Conservation (phyloP, 2,113 vertebrate genomes). For the Lophura nycthemera region DNA sequence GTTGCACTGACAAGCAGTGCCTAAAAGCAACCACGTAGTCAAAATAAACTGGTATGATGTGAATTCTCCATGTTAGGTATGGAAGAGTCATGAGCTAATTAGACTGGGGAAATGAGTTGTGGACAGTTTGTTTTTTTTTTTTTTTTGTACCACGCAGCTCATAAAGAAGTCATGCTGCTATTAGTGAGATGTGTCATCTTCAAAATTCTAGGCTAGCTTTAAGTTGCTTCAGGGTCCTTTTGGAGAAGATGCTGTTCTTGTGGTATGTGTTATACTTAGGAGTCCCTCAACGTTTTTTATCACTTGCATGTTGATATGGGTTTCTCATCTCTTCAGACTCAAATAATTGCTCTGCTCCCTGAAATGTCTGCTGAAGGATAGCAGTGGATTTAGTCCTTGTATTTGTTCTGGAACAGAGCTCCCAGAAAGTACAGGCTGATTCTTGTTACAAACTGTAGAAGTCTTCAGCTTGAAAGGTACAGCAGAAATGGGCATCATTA, state of each 20-base stretch:
- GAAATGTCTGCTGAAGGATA: neutral
- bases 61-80: neutral
- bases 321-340: neutral
- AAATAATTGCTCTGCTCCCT: neutral
- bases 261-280: neutral
- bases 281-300: neutral
- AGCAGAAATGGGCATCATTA: fast-evolving
- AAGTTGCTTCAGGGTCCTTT: neutral
- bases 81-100: neutral
- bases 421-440: neutral
- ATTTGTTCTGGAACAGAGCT: neutral
- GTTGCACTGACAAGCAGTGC: neutral
- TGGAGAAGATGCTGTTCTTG: neutral
- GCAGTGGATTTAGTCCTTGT: neutral
- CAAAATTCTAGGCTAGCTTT: conserved; percentile 29
- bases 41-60: neutral
- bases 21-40: neutral
- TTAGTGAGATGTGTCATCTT: neutral
- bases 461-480: neutral
- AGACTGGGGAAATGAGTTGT: neutral
- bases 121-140: neutral
- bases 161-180: neutral
- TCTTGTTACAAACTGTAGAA: neutral
- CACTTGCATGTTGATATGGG: neutral
- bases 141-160: neutral